phyloP scores from a whole-genome alignment of 2,113 vertebrate species.

The Scomber japonicus region DNA sequence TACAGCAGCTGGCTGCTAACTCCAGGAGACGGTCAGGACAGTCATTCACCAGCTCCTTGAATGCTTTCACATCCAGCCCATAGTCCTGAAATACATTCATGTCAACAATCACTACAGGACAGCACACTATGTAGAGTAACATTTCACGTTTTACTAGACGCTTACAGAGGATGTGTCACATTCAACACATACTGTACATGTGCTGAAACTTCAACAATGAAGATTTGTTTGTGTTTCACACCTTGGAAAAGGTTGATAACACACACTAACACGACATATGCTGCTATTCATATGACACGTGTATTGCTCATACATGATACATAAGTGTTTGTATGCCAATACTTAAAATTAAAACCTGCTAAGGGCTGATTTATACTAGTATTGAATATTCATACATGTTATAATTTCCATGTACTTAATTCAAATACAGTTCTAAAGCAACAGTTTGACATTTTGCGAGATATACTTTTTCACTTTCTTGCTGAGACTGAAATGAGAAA shows the following conservation, averaged over 20 bases:
- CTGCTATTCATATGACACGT: not conserved
- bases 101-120: not conserved
- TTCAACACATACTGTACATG: not conserved
- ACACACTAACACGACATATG: not conserved
- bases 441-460: no score
- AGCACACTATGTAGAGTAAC: no score
- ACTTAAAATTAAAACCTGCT: not conserved
- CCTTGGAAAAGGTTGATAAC: not conserved
- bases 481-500: no score
- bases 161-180: not conserved
- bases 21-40: slow-evolving; percentile 87
- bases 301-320: not conserved
- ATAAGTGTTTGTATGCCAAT: no score
- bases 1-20: slow-evolving; percentile 87
- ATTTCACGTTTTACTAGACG: not conserved
- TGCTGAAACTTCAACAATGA: not conserved
- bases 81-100: slow-evolving; percentile 84
- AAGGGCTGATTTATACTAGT: no score
- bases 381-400: no score
- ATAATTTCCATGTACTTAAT: no score
- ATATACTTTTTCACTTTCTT: no score
- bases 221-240: not conserved
- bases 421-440: no score
- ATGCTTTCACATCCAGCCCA: slow-evolving; percentile 87
- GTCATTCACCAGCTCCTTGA: slow-evolving; percentile 83